Evolutionary conservation across 2,888 invertebrate species (phyloP), one percentile per base, ranked within the genome.

Genomic region (Subacronicta megacephala): DNA sequence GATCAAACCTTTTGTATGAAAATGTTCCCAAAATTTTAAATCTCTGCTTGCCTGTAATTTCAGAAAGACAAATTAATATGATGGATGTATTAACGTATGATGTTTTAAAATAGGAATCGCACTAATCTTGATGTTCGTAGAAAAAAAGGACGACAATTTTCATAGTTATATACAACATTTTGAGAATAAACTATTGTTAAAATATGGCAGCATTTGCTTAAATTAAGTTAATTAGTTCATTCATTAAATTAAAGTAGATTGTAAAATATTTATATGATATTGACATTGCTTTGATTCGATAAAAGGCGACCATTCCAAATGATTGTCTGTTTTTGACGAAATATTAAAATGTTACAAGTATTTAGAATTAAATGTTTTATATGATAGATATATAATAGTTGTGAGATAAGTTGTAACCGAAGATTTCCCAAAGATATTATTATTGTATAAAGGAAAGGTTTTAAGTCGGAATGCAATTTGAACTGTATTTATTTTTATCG

Each of bases 351-450:
- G 72, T 77, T 77, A 71, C 43, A 63, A 63, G 59, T 49, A 17
- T 72, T 59, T 68, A 67, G 50, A 66, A 54, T 62, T 77, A 68
- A 74, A 73, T 69, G 70, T 82, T 80, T 77, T 82, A 63, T 81
- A 81, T 68, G 64, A 64, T 77, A 77, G 57, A 61, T 61, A 44
- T 56, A 58, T 54, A 43, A 62, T 64, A 72, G 29, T 55, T 49
- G 37, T 71, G 46, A 64, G 36, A 53, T 52, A 62, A 54, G 44
- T 50, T 51, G 18, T 68, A 68, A 62, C 65, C 75, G 64, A 75
- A 72, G 61, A 65, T 68, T 63, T 62, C 57, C 75, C 76, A 75
- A 77, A 77, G 72, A 78, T 78, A 61, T 61, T 64, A 70, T 46
- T 43, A 58, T 46, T 58, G 55, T 61, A 45, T 52, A 62, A 49